Evolutionary conservation across 2,797 vertebrate species (phyloP), one percentile per base, ranked within the genome.

Genomic region (Channa striata): DNA sequence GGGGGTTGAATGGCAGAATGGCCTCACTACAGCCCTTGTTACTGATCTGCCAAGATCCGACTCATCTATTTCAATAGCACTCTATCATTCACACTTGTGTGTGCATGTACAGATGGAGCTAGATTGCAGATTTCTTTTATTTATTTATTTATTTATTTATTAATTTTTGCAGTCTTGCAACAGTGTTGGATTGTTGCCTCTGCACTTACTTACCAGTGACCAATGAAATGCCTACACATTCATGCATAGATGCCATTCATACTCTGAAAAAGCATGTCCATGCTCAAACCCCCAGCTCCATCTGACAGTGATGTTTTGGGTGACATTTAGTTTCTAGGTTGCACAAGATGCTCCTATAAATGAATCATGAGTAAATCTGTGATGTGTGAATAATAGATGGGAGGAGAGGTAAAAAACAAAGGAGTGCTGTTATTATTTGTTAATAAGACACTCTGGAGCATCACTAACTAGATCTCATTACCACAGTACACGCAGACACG

Each of bases 301-400:
- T 74, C 74, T 86, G 81, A 91, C 85, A 86, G 74, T 71, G 76
- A 84, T 91, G 87, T 90, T 93, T 89, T 87, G 83, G 89, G 82
- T 92, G 93, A 91, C 90, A 92, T 93, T 93, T 90, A 82, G 83
- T 91, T 92, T 91, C 89, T 91, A 83, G 89, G 89, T 92, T 93
- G 89, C 90, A 89, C 91, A 94, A 93, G 92, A 92, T 90, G 89
- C 91, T 89, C 39, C 81, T 72, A 93, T 94, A 91, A 94, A 94
- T 93, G 90, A 95, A 92, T 94, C 85, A 94, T 92, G 89, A 92
- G 92, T 80, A 87, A 92, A 92, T 93, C 93, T 92, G 92, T 91
- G 92, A 93, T 91, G 85, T 90, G 90, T 93, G 89, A 93, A 94
- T 93, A 93, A 94, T 94, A 89, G 86, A 93, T 93, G 89, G 84